Conservation (phyloP, 2,797 vertebrate genomes). For the Microhierax caerulescens region DNA sequence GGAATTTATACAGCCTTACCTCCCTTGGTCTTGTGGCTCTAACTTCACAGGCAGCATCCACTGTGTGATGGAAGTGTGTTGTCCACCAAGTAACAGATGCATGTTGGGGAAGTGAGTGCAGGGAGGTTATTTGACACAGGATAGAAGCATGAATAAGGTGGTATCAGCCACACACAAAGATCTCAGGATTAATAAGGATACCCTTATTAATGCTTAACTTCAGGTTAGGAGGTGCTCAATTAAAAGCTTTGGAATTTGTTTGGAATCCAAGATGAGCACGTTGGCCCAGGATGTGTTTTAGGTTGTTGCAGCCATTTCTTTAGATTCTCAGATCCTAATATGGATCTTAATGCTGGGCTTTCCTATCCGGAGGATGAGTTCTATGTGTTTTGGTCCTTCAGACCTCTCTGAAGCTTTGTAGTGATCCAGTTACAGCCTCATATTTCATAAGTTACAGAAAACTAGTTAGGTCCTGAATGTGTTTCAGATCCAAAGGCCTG, state of each 20-base stretch:
- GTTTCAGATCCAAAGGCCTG: background rate
- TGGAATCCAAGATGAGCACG: background rate
- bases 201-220: background rate
- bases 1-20: background rate
- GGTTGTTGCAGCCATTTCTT: background rate
- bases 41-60: background rate
- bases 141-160: background rate
- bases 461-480: background rate
- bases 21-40: background rate
- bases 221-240: background rate
- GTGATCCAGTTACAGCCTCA: background rate
- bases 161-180: background rate
- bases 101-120: background rate
- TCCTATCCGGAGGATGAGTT: background rate
- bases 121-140: background rate
- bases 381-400: background rate
- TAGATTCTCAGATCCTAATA: background rate
- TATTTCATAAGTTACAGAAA: background rate
- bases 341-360: background rate
- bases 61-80: accelerated
- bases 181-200: background rate
- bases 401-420: background rate
- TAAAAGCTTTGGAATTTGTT: background rate
- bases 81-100: accelerated
- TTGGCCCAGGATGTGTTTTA: background rate